Evolutionary conservation across 2,113 vertebrate species (phyloP).

Genomic region (Gopherus flavomarginatus): DNA sequence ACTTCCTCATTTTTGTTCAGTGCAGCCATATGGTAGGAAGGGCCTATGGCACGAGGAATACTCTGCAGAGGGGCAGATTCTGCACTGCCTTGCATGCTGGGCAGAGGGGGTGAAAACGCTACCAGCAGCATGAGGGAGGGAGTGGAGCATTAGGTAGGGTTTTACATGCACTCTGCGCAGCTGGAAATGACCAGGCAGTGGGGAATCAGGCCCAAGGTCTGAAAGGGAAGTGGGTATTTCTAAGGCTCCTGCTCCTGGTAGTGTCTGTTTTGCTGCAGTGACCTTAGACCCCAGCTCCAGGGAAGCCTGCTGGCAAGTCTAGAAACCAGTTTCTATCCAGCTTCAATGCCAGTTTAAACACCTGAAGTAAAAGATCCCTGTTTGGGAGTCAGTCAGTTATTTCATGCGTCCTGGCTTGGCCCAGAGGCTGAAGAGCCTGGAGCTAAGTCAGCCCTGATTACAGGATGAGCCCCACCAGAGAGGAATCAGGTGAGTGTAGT

Average conservation of each 20-base stretch:
- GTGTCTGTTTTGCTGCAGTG: not conserved
- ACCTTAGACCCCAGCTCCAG: not conserved
- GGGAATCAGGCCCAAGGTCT: not conserved
- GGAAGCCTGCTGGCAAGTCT: not conserved
- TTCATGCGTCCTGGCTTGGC: not conserved
- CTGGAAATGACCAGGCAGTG: not conserved
- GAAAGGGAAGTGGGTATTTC: slow-evolving; percentile 27
- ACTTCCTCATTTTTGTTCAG: not conserved
- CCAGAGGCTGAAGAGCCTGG: not conserved
- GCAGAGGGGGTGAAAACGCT: not conserved
- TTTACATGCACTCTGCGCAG: not conserved
- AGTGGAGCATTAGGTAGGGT: not conserved
- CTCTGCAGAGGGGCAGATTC: not conserved
- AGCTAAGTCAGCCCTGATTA: not conserved
- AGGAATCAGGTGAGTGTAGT: not conserved
- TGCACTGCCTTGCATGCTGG: not conserved
- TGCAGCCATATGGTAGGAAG: not conserved
- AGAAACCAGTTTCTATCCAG: slow-evolving; percentile 1
- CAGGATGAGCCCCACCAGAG: not conserved
- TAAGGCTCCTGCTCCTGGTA: slow-evolving; percentile 16
- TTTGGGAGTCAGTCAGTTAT: slow-evolving; percentile 33
- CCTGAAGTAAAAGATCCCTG: not conserved
- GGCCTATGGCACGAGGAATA: not conserved
- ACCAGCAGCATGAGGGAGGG: not conserved
- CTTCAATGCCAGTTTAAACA: not conserved